Evolutionary conservation across 2,113 vertebrate genomes (phyloP).

Genomic region (Delphinapterus leucas): DNA sequence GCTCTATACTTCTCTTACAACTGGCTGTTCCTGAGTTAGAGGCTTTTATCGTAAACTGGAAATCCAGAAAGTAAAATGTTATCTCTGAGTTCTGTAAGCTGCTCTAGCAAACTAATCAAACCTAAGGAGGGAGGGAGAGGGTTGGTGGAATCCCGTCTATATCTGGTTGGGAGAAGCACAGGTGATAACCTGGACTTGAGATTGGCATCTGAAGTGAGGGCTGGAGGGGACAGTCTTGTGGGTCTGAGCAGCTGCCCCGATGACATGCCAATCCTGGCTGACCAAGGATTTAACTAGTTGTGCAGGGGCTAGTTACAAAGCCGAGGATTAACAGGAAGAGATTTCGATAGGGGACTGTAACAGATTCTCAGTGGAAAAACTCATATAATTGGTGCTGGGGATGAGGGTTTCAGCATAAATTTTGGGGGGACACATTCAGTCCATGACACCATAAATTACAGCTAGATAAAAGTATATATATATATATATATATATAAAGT

Average conservation of each 20-base stretch:
- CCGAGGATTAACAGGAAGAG: background rate
- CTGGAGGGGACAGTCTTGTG: no score
- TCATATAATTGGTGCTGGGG: background rate
- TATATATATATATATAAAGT: background rate
- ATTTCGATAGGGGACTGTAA: background rate
- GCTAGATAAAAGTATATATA: background rate
- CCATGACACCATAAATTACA: background rate
- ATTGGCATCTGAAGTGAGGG: background rate
- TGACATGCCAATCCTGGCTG: background rate
- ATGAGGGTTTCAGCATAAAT: background rate
- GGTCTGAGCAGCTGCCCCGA: background rate
- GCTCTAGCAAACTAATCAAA: background rate
- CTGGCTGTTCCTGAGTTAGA: background rate
- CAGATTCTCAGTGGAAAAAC: background rate
- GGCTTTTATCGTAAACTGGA: background rate
- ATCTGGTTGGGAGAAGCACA: background rate
- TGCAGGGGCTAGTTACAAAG: background rate
- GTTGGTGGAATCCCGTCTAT: background rate
- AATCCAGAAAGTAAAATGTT: background rate
- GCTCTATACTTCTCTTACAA: background rate
- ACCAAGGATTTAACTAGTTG: background rate
- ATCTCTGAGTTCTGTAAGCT: background rate
- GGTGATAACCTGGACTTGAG: background rate
- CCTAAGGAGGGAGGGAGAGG: background rate
- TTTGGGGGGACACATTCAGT: background rate